phyloP scores from a whole-genome alignment of 2,888 invertebrate genomes.

The Pandemis heparana region DNA sequence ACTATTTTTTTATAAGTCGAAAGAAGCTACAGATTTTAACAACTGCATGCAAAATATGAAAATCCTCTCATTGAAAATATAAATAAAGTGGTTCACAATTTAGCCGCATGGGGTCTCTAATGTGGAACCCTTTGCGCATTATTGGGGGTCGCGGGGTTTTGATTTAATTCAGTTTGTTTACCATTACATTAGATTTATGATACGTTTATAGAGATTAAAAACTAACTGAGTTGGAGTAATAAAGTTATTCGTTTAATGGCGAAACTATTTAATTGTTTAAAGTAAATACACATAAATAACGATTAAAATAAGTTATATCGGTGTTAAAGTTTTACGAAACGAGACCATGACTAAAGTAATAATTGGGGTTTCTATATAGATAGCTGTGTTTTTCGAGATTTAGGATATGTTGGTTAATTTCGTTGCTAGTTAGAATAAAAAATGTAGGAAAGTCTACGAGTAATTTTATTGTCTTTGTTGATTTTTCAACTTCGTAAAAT shows the following conservation, averaged over 20 bases:
- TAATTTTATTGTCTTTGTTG: no score
- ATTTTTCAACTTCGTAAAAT: no score
- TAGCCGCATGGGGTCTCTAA: constrained; percentile 20
- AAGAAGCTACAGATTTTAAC: no score
- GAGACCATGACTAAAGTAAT: no score
- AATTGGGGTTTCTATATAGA: no score
- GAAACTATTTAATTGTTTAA: background rate
- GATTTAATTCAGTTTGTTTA: constrained; percentile 35
- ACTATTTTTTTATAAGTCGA: no score
- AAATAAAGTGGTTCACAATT: constrained; percentile 19
- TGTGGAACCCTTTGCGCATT: constrained; percentile 23
- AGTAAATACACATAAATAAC: background rate
- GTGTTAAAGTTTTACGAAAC: no score
- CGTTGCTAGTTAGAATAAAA: no score
- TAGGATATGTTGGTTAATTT: no score
- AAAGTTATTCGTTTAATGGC: constrained; percentile 38
- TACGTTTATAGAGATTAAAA: constrained; percentile 53
- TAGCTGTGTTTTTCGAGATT: no score
- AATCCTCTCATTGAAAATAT: constrained; percentile 18
- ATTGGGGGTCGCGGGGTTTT: constrained; percentile 1
- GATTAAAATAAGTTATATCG: background rate
- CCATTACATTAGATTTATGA: constrained; percentile 48
- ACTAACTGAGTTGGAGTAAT: constrained; percentile 47
- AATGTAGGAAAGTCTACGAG: no score
- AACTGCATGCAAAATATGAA: background rate